Evolutionary conservation across 2,888 invertebrate species (phyloP).

Genomic region (Harpalus rubripes): DNA sequence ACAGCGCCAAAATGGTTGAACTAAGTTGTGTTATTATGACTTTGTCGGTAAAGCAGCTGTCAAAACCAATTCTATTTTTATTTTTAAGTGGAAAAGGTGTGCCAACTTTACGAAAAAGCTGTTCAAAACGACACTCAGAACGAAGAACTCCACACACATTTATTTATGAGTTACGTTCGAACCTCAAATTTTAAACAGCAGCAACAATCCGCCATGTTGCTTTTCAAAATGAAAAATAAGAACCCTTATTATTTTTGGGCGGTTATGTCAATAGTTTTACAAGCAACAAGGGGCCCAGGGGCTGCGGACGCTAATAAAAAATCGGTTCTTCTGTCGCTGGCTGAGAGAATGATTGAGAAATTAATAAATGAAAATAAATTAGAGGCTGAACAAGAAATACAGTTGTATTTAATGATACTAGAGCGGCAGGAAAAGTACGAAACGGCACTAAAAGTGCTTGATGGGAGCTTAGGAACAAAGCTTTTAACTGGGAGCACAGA

Average conservation of each 20-base stretch:
- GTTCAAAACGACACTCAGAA: conserved; percentile 90
- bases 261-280: conserved; percentile 97
- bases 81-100: conserved; percentile 96
- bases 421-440: conserved; percentile 89
- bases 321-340: conserved; percentile 89
- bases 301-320: conserved; percentile 80
- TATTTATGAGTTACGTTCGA: conserved; percentile 97
- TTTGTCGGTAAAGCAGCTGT: too few species aligned
- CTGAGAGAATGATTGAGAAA: conserved; percentile 96
- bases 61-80: too few species aligned
- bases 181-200: conserved; percentile 94
- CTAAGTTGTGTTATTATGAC: too few species aligned
- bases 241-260: conserved; percentile 99
- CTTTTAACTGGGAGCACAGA: conserved; percentile 84
- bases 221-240: conserved; percentile 95
- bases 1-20: too few species aligned
- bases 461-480: conserved; percentile 85
- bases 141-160: conserved; percentile 94
- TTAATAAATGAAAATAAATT: conserved; percentile 91
- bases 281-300: conserved; percentile 83
- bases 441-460: conserved; percentile 90
- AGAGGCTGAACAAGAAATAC: conserved; percentile 96
- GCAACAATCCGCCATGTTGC: conserved; percentile 91
- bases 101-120: conserved; percentile 93
- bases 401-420: conserved; percentile 92